Evolutionary conservation across 2,797 vertebrate genomes (phyloP).

Genomic region (Meriones psammophilus): DNA sequence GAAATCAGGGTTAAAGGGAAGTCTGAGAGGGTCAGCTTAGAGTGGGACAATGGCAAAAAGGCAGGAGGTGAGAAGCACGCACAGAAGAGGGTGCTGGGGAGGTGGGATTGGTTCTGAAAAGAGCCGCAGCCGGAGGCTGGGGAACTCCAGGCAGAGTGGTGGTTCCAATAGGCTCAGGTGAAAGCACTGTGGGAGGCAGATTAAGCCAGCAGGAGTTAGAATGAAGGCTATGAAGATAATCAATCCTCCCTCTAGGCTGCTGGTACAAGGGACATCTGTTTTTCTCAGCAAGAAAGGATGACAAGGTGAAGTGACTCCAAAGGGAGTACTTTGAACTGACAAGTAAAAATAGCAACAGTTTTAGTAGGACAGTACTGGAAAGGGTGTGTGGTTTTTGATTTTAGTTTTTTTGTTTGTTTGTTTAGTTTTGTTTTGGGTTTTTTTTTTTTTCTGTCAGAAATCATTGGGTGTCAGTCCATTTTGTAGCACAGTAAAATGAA

Average conservation of each 20-base stretch:
- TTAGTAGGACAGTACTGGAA: background rate
- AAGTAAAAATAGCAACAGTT: slow-evolving; percentile 54
- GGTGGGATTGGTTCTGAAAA: background rate
- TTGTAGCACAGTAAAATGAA: background rate
- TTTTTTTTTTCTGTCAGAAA: background rate
- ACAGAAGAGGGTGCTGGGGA: background rate
- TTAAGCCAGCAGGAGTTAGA: background rate
- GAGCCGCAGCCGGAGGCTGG: background rate
- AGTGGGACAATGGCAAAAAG: background rate
- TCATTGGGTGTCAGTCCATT: background rate
- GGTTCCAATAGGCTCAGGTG: slow-evolving; percentile 13
- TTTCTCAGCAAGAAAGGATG: slow-evolving; percentile 34
- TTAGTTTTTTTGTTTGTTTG: no score
- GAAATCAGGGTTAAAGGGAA: background rate
- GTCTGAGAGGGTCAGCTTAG: background rate
- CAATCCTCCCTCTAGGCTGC: background rate
- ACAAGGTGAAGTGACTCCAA: slow-evolving; percentile 32
- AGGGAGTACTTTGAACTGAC: slow-evolving; percentile 47
- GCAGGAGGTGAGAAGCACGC: background rate
- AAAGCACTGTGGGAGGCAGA: background rate
- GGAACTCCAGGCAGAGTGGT: background rate
- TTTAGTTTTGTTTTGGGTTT: no score
- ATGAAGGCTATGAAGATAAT: background rate
- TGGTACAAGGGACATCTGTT: background rate
- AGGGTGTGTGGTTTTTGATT: no score